A percentile compares a stretch with the other conserved stretches of the same genome.
Evolutionary conservation across 2,797 vertebrate species (phyloP).

Genomic region (Hydrophis major): DNA sequence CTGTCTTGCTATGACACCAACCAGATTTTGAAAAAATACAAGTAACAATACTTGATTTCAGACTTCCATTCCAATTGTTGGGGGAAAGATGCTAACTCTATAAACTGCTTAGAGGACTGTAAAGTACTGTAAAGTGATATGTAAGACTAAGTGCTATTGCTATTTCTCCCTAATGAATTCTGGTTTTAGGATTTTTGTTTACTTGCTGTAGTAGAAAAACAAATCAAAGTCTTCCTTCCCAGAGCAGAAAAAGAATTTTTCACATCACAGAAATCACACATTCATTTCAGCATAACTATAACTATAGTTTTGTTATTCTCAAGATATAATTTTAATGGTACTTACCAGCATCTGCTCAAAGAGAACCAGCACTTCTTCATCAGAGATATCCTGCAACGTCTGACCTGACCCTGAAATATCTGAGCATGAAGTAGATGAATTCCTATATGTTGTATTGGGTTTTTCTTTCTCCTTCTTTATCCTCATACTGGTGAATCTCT

Average conservation of each 20-base stretch:
- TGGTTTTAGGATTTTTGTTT: not conserved
- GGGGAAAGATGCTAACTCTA: no score
- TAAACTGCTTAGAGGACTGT: no score
- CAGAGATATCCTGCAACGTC: slow-evolving; percentile 75
- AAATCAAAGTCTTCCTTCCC: not conserved
- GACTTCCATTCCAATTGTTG: no score
- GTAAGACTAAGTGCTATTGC: no score
- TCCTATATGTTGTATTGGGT: slow-evolving; percentile 69
- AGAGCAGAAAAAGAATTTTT: not conserved
- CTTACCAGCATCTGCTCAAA: slow-evolving; percentile 95
- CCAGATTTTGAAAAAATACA: no score
- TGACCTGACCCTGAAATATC: slow-evolving; percentile 71
- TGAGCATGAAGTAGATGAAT: slow-evolving; percentile 78
- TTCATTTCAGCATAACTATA: not conserved
- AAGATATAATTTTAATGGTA: not conserved
- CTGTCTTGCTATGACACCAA: no score
- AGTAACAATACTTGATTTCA: no score
- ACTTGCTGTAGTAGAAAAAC: not conserved
- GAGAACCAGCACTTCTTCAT: slow-evolving; percentile 83
- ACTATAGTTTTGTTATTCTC: not conserved
- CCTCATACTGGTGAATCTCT: slow-evolving; percentile 91
- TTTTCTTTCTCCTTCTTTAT: slow-evolving; percentile 92
- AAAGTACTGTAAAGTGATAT: no score
- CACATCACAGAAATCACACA: not conserved
- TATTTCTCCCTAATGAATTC: not conserved